Base-by-base conservation (phyloP, 2,888 invertebrate species). In the Heliconius ethilla region DNA sequence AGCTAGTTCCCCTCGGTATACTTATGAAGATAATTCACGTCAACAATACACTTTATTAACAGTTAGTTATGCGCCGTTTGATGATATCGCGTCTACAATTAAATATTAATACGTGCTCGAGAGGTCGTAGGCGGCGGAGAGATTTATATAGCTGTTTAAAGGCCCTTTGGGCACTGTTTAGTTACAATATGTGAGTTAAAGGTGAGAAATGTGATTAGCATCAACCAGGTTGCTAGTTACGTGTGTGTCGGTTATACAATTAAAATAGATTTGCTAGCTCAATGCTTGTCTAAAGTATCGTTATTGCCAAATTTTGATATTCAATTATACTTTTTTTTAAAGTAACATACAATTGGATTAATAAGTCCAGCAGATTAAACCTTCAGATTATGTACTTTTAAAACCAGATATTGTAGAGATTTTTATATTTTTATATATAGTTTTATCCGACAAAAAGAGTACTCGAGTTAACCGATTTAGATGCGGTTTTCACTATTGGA, bases 11-110 rank as follows among this genome's bases (percentile, higher is more conserved):
- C 88, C 89, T 89, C 88, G 82, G 83, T 88, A 88, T 88, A 89
- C 88, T 92, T 91, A 90, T 88, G 89, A 86, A 91, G 88, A 92
- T 93, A 93, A 92, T 92, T 92, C 93, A 92, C 90, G 93, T 93
- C 94, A 92, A 91, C 93, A 92, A 92, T 92, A 91, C 91, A 91
- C 87, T 92, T 92, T 93, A 94, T 93, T 92, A 93, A 91, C 91
- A 90, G 92, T 93, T 92, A 92, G 89, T 92, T 91, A 93, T 91
- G 90, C 87, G 84, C 83, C 82, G 84, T 87, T 88, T 90, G 92
- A 92, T 93, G 90, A 92, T 93, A 94, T 94, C 93, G 89, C 89
- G 88, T 89, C 90, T 90, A 93, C 92, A 93, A 93, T 94, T 93
- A 93, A 93, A 93, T 93, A 92, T 92, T 92, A 93, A 93, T 93